A percentile compares a stretch with the other conserved stretches of the same genome.
Conservation (phyloP, 2,797 vertebrate genomes). For the Oophaga sylvatica region DNA sequence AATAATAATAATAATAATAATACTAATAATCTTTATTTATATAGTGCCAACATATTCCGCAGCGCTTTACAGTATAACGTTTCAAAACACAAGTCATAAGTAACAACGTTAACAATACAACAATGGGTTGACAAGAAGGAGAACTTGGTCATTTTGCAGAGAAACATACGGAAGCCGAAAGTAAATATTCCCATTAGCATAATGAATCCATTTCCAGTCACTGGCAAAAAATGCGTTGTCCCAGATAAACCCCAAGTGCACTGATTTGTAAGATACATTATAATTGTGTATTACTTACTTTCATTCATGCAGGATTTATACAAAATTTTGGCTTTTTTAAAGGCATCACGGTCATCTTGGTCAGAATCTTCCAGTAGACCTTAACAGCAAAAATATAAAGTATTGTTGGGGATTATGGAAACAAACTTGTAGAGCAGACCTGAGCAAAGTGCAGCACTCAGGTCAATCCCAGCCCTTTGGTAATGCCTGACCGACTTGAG, state of each 20-base stretch:
- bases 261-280: background rate
- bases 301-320: constrained; percentile 96
- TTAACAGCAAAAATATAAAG: constrained; percentile 62
- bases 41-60: too few relatives aligned
- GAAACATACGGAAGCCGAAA: background rate
- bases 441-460: too few relatives aligned
- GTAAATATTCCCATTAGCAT: background rate
- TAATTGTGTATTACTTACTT: constrained; percentile 76
- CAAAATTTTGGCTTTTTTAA: constrained; percentile 89
- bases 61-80: too few relatives aligned
- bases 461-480: too few relatives aligned
- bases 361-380: constrained; percentile 85
- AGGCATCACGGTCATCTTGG: constrained; percentile 83
- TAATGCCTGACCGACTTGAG: too few relatives aligned
- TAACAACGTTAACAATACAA: background rate
- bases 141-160: background rate
- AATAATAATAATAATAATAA: too few relatives aligned
- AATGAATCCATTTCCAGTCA: background rate
- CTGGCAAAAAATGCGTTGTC: background rate
- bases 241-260: background rate
- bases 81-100: too few relatives aligned
- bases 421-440: background rate
- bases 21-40: too few relatives aligned
- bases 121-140: background rate
- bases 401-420: background rate